These are phyloP conservation scores for Haliclystus octoradiatus DNA, from an alignment of 30 jellyfish, hydroid and myxozoan species.

Conservation along the genomic window DNA sequence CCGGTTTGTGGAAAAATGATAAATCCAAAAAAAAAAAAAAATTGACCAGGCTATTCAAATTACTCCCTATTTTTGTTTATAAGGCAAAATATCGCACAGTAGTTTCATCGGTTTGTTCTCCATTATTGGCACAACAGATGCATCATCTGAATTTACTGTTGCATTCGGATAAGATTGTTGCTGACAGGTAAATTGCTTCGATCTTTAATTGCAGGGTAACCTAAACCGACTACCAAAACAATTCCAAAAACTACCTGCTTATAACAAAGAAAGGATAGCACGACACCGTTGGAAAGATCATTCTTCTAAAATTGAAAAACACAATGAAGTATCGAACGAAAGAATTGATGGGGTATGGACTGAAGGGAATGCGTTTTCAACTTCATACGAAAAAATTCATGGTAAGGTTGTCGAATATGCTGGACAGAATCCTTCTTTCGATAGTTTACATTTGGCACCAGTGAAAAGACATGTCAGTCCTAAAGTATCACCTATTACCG, in stretches of 20 bases:
- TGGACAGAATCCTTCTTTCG: constrained; percentile 3
- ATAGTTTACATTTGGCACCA: neutral
- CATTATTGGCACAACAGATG: too few species aligned
- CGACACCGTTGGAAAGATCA: neutral
- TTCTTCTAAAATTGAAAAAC: neutral
- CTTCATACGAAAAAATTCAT: constrained; percentile 20
- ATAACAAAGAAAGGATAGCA: neutral
- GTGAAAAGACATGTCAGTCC: constrained; percentile 6
- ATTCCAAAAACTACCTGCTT: neutral
- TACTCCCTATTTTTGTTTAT: too few species aligned
- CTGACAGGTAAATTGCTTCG: too few species aligned
- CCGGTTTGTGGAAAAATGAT: too few species aligned
- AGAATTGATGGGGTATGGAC: constrained; percentile 24
- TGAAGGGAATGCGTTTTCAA: constrained; percentile 40
- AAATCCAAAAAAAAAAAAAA: too few species aligned
- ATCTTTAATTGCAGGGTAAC: too few species aligned
- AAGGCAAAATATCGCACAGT: too few species aligned
- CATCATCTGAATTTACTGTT: too few species aligned
- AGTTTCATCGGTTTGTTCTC: too few species aligned
- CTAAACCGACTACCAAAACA: neutral
- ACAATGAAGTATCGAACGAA: neutral
- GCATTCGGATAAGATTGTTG: too few species aligned
- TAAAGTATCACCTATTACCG: neutral
- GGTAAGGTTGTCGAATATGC: constrained; percentile 33
- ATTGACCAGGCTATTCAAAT: too few species aligned